A percentile compares a stretch with the other conserved stretches of the same genome.
These are phyloP conservation scores for Trididemnum miniatum DNA, from an alignment of 23 tunicate species.

Conservation along the genomic window DNA sequence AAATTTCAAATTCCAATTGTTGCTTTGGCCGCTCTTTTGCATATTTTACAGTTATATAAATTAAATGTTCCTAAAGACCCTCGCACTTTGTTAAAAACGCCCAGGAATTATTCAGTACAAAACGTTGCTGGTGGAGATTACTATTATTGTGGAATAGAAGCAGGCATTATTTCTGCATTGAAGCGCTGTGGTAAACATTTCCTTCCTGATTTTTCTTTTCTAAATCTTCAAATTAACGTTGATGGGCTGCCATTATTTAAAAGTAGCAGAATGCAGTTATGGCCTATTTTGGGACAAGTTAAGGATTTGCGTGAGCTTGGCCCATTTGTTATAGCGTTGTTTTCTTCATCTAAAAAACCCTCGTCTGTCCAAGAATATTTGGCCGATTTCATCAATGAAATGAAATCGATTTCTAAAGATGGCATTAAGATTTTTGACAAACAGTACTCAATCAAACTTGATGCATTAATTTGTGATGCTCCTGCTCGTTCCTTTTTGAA, in stretches of 20 bases:
- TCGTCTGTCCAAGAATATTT: no score
- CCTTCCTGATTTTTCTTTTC: background rate
- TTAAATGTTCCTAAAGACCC: background rate
- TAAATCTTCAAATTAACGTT: background rate
- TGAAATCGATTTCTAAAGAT: no score
- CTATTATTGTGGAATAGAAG: background rate
- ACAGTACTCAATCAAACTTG: background rate
- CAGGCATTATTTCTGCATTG: background rate
- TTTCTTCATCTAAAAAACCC: no score
- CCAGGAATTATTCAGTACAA: background rate
- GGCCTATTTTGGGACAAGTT: no score
- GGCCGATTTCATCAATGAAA: no score
- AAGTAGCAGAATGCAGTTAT: no score
- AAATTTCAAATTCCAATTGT: background rate
- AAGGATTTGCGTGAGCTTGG: no score
- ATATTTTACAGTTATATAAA: background rate
- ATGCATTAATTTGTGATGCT: constrained; percentile 11
- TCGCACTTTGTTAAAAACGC: background rate
- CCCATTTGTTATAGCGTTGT: no score
- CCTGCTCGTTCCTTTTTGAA: constrained; percentile 12
- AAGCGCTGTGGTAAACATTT: no score
- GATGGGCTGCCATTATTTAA: background rate
- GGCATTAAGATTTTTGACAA: no score
- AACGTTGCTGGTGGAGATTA: background rate
- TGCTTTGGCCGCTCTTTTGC: background rate